phyloP scores from a whole-genome alignment of 2,888 invertebrate species.

The Antheraea assamensis region DNA sequence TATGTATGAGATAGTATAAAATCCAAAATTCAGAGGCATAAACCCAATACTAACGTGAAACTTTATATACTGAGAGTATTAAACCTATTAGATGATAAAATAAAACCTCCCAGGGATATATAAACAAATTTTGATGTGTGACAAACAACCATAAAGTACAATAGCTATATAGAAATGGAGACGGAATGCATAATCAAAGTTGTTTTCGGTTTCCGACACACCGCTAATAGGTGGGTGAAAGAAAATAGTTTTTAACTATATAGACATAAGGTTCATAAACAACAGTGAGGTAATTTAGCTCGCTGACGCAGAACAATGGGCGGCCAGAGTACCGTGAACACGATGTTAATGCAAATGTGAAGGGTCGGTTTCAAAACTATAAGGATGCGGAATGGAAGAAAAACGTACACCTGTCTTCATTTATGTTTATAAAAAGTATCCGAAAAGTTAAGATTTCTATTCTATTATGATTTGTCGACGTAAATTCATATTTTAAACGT shows the following conservation, averaged over 20 bases:
- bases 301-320: conserved; percentile 59
- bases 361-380: conserved; percentile 35
- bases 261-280: neutral
- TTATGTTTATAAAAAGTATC: conserved; percentile 11
- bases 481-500: too few species aligned
- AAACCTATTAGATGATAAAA: neutral
- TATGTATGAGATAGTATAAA: too few species aligned
- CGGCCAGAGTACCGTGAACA: conserved; percentile 54
- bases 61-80: neutral
- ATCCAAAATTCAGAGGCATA: neutral
- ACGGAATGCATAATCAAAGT: conserved; percentile 64
- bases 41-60: neutral
- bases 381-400: conserved; percentile 27
- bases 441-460: neutral
- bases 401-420: neutral
- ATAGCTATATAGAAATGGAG: conserved; percentile 47
- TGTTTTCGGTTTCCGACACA: conserved; percentile 25
- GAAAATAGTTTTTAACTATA: neutral
- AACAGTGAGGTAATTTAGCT: conserved; percentile 20
- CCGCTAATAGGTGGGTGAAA: neutral
- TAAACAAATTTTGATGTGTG: conserved; percentile 17
- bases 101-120: neutral
- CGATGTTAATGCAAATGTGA: conserved; percentile 67
- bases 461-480: too few species aligned
- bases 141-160: conserved; percentile 42